phyloP scores from a whole-genome alignment of 2,888 invertebrate genomes.

The Mythimna lalbum region DNA sequence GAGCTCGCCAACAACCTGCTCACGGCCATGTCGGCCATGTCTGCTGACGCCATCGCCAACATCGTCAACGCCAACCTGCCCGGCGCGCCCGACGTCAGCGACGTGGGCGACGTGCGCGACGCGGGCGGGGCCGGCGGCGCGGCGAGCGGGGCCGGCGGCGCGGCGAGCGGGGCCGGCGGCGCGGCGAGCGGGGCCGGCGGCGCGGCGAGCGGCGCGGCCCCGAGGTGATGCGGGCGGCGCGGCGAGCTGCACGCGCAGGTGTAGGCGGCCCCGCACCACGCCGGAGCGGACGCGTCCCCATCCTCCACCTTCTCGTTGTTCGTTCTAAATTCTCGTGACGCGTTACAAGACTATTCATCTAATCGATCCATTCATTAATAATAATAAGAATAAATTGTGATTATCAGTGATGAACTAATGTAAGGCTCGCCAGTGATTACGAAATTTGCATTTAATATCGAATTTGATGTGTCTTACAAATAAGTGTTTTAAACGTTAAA shows the following conservation, averaged over 20 bases:
- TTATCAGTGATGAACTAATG: constrained; percentile 51
- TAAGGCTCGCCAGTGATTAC: constrained; percentile 52
- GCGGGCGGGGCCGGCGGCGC: no score
- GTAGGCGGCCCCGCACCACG: no score
- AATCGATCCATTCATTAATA: constrained; percentile 35
- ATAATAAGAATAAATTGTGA: constrained; percentile 49
- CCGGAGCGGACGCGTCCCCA: constrained; percentile 3
- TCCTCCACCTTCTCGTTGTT: constrained; percentile 2
- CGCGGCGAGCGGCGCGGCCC: no score
- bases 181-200: no score
- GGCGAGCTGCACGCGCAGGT: constrained; percentile 21
- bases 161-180: no score
- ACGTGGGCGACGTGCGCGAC: neutral
- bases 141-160: no score
- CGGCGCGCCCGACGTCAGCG: neutral
- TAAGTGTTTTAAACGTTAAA: constrained; percentile 49
- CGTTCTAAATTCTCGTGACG: constrained; percentile 28
- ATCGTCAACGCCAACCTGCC: constrained; percentile 73
- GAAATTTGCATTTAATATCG: constrained; percentile 56
- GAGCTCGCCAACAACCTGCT: constrained; percentile 82
- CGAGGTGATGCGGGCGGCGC: no score
- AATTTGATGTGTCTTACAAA: constrained; percentile 61
- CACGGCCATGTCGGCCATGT: constrained; percentile 82
- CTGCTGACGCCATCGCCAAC: constrained; percentile 76
- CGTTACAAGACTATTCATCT: constrained; percentile 38